phyloP scores from a whole-genome alignment of 2,888 invertebrate species.

The Branchellion lobata region DNA sequence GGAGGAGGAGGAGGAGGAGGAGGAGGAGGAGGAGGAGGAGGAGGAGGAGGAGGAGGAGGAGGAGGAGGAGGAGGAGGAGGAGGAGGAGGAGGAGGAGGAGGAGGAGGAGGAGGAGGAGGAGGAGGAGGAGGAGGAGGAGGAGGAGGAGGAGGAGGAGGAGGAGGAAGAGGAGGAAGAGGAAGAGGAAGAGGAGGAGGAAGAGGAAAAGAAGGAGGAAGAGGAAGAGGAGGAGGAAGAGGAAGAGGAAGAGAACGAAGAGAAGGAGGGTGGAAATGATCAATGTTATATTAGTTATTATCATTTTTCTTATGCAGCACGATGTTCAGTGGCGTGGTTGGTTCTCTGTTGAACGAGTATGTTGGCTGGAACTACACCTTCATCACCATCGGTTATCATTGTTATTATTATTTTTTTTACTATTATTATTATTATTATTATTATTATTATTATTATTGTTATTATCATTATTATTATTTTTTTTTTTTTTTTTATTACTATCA shows the following conservation, averaged over 20 bases:
- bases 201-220: conserved; percentile 16
- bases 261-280: conserved; percentile 7
- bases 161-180: conserved; percentile 21
- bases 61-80: background rate
- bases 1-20: background rate
- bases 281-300: background rate
- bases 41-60: background rate
- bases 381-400: conserved; percentile 64
- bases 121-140: background rate
- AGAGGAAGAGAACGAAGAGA: conserved; percentile 8
- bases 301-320: conserved; percentile 66
- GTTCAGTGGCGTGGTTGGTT: conserved; percentile 71
- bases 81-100: background rate
- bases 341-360: conserved; percentile 69
- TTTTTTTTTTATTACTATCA: no score
- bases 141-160: background rate
- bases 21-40: background rate
- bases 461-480: no score
- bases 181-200: conserved; percentile 26
- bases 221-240: conserved; percentile 16
- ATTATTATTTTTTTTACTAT: background rate
- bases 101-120: background rate
- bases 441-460: no score
- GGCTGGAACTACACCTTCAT: conserved; percentile 72
- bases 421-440: no score